These are phyloP conservation scores for Myoxocephalus aenaeus DNA, from an alignment of 2,797 vertebrate genomes.

Conservation along the genomic window DNA sequence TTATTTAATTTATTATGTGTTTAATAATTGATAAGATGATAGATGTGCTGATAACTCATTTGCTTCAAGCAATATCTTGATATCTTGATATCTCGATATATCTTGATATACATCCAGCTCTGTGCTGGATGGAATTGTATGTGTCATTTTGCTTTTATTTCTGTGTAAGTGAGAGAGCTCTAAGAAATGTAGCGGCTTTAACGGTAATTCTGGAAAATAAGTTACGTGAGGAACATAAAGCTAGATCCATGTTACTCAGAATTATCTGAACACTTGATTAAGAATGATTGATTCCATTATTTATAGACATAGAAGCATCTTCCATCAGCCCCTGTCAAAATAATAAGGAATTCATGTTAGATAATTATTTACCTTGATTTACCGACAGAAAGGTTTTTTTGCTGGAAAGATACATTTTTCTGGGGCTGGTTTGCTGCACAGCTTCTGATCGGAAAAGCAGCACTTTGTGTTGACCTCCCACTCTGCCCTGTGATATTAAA, in stretches of 20 bases:
- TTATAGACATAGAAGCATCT: slow-evolving; percentile 5
- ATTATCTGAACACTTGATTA: slow-evolving; percentile 19
- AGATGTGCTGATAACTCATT: slow-evolving; percentile 44
- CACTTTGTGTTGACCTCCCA: slow-evolving; percentile 35
- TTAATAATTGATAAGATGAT: slow-evolving; percentile 62
- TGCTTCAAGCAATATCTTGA: slow-evolving; percentile 31
- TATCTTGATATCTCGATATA: slow-evolving; percentile 43
- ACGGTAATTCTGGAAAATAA: slow-evolving; percentile 23
- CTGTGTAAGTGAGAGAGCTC: background rate
- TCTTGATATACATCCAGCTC: slow-evolving; percentile 20
- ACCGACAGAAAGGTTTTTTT: background rate
- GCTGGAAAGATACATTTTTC: background rate
- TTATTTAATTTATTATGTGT: slow-evolving; percentile 42
- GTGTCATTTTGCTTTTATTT: slow-evolving; percentile 1
- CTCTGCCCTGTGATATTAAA: slow-evolving; percentile 46
- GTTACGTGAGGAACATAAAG: background rate
- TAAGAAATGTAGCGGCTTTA: slow-evolving; percentile 3
- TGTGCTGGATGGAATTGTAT: slow-evolving; percentile 4
- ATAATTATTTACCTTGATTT: background rate
- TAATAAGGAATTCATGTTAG: background rate
- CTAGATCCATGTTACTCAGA: background rate
- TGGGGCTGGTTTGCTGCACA: slow-evolving; percentile 13
- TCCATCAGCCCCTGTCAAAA: slow-evolving; percentile 7
- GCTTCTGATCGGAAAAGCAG: slow-evolving; percentile 16
- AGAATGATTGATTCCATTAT: slow-evolving; percentile 1